phyloP scores from a whole-genome alignment of 1,140 invertebrate species.

The Drosophila kikkawai region DNA sequence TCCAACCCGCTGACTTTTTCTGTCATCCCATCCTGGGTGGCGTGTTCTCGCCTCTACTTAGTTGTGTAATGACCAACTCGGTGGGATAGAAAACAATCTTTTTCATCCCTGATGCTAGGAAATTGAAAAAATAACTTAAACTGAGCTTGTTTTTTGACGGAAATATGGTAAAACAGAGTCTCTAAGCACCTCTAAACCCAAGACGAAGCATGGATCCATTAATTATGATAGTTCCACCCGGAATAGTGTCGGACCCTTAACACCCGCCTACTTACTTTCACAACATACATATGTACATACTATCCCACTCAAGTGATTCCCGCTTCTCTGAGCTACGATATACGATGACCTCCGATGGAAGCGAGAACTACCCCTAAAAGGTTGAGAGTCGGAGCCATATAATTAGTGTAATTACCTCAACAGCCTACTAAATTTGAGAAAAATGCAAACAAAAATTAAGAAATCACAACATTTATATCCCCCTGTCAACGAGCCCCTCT shows the following conservation, averaged over 20 bases:
- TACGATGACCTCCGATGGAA: constrained; percentile 44
- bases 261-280: constrained; percentile 18
- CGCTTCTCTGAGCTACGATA: background rate
- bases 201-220: background rate
- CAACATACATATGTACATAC: background rate
- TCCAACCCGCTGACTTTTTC: constrained; percentile 26
- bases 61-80: constrained; percentile 33
- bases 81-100: background rate
- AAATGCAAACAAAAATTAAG: constrained; percentile 85
- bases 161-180: no score
- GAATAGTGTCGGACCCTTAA: constrained; percentile 9
- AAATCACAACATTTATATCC: constrained; percentile 85
- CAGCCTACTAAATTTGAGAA: constrained; percentile 82
- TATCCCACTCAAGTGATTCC: constrained; percentile 25
- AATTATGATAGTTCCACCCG: background rate
- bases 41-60: constrained; percentile 38
- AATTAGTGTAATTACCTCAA: constrained; percentile 83
- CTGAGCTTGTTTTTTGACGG: background rate
- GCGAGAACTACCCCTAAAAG: constrained; percentile 60
- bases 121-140: background rate
- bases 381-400: constrained; percentile 56
- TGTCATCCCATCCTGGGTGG: constrained; percentile 32
- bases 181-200: no score
- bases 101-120: background rate
- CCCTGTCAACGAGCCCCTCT: constrained; percentile 67